These are phyloP conservation scores for Poecilia velifera DNA, from an alignment of 2,797 vertebrate species.

Conservation along the genomic window DNA sequence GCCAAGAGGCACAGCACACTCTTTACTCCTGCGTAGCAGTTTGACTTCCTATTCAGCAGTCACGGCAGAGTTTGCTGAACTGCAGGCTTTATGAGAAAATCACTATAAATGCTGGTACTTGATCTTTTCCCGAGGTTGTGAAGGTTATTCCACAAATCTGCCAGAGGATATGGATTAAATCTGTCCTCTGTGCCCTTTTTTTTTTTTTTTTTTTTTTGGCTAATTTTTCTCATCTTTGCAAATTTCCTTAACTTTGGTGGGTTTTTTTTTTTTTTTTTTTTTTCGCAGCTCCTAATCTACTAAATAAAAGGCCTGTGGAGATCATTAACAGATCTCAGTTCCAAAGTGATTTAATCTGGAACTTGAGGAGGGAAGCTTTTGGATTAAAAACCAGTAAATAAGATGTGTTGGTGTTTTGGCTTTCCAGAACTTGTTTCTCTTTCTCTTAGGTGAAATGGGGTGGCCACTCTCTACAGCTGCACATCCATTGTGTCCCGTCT, in stretches of 20 bases:
- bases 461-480: not conserved
- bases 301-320: not conserved
- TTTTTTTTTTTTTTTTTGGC: not conserved
- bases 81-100: constrained; percentile 2
- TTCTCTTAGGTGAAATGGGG: not conserved
- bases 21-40: not conserved
- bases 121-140: not conserved
- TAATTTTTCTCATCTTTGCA: not conserved
- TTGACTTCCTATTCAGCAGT: constrained; percentile 1
- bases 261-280: not conserved
- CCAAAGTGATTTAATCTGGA: not conserved
- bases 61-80: constrained; percentile 8
- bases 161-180: constrained; percentile 1
- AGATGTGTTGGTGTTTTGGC: too few species aligned
- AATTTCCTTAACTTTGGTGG: not conserved
- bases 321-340: not conserved
- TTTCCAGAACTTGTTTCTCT: not conserved
- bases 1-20: not conserved
- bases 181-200: not conserved
- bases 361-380: not conserved
- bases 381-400: too few species aligned
- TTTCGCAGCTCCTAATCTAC: not conserved
- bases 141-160: constrained; percentile 6
- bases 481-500: not conserved
- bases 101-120: constrained; percentile 2